These are phyloP conservation scores for Drosophila kikkawai DNA, from an alignment of 1,140 invertebrate species.

Conservation along the genomic window DNA sequence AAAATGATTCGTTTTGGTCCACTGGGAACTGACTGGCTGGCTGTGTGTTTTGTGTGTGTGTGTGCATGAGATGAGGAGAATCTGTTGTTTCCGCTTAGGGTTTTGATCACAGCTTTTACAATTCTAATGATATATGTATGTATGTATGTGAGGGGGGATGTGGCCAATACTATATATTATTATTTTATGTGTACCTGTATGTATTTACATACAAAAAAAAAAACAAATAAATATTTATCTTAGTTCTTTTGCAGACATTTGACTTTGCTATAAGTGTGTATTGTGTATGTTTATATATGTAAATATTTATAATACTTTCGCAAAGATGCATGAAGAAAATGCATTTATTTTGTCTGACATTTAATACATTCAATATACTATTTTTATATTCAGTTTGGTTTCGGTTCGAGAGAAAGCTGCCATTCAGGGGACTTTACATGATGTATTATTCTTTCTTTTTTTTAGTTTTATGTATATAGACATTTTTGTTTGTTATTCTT, in stretches of 20 bases:
- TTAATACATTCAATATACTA: conserved; percentile 54
- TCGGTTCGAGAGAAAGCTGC: conserved; percentile 58
- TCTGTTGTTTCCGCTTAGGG: conserved; percentile 27
- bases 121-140: conserved; percentile 76
- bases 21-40: conserved; percentile 8
- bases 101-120: conserved; percentile 79
- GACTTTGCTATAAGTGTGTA: conserved; percentile 16
- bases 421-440: conserved; percentile 28
- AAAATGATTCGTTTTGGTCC: not conserved
- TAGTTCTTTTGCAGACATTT: conserved; percentile 18
- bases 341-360: conserved; percentile 37
- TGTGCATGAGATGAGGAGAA: conserved; percentile 33
- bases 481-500: conserved; percentile 45
- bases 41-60: conserved; percentile 16
- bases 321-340: conserved; percentile 46
- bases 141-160: conserved; percentile 25
- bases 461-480: conserved; percentile 27
- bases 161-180: conserved; percentile 48
- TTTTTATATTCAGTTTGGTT: conserved; percentile 18
- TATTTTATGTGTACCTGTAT: conserved; percentile 2
- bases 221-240: conserved; percentile 14
- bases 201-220: conserved; percentile 22
- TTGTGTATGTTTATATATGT: conserved; percentile 28
- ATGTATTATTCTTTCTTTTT: conserved; percentile 24
- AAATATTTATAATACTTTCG: conserved; percentile 67